Percentiles rank a stretch among this genome's conserved stretches.
phyloP scores from a whole-genome alignment of 2,888 invertebrate species.

The Drosophila gaucha region DNA sequence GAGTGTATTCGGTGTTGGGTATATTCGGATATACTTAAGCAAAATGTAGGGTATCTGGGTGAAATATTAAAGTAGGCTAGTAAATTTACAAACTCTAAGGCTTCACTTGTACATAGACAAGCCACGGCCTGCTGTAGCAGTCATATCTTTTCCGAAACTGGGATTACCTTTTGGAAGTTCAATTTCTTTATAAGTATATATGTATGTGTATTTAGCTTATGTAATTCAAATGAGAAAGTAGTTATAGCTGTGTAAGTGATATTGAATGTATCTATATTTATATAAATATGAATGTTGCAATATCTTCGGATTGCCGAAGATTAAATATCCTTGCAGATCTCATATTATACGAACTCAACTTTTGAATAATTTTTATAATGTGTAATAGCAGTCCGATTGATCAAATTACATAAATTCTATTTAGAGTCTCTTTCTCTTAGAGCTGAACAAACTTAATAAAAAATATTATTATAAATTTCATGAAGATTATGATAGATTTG shows the following conservation, averaged over 20 bases:
- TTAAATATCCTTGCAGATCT: neutral
- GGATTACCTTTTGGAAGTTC: neutral
- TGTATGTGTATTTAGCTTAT: neutral
- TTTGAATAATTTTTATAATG: neutral
- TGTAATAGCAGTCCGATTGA: neutral
- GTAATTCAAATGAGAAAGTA: neutral
- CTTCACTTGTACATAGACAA: constrained; percentile 10
- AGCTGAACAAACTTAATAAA: too few species aligned
- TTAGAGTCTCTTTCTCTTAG: too few species aligned
- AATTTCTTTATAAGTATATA: neutral
- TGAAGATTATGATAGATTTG: neutral
- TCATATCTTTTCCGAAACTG: neutral
- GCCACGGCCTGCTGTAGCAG: neutral
- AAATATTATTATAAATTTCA: too few species aligned
- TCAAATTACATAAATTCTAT: neutral
- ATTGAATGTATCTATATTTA: neutral
- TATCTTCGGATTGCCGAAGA: neutral
- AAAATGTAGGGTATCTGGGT: constrained; percentile 33
- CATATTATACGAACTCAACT: neutral
- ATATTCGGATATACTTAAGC: constrained; percentile 6
- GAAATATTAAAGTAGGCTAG: constrained; percentile 49
- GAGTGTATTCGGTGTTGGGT: constrained; percentile 17
- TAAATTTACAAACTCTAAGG: constrained; percentile 40
- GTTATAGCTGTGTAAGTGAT: neutral
- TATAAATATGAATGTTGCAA: too few species aligned